Evolutionary conservation across 2,113 vertebrate species (phyloP), one percentile per base, ranked within the genome.

Genomic region (Scortum barcoo): DNA sequence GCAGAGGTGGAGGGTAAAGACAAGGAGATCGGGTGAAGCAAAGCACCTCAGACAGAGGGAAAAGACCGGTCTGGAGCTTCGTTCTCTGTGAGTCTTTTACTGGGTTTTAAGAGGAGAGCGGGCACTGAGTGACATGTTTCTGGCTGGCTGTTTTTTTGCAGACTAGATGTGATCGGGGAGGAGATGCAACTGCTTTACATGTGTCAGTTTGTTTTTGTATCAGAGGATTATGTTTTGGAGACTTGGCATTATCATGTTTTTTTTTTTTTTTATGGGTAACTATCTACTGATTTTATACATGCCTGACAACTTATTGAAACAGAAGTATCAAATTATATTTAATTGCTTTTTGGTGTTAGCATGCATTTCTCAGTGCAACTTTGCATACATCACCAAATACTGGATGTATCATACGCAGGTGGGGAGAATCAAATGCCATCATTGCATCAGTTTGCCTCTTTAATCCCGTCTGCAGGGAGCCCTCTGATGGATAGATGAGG

Each of bases 21-120:
- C 76, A 22, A 73, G 88, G 60, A 68, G 67, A 83, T 86, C 70
- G 79, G 74, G 72, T 72, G 73, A 86, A 82, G 78, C 51, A 58
- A 66, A 77, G 50, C 50, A 40, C 70, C 75, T 80, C 51, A 57
- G 17, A 46, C 78, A 38, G 24, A 79, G 74, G 36, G 69, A 40
- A 71, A 51, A 81, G 38, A 57, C 30, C 9, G 5, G 14, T 36
- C 48, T 67, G 82, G 48, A 69, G 61, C 78, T 83, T 48, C 24
- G 6, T 63, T 68, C 67, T 33, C 58, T 78, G 86, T 91, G 58
- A 89, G 76, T 89, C 26, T 60, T 54, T 57, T 8, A 51, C 5
- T 76, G 56, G 50, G 2, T 73, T 84, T 58, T 22, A 50, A 36
- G 36, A 58, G 40, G 44, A 71, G 22, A 68, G 56, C 7, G 2